These are phyloP conservation scores for Chalcis sispes DNA, from an alignment of 2,888 invertebrate genomes.

Conservation along the genomic window DNA sequence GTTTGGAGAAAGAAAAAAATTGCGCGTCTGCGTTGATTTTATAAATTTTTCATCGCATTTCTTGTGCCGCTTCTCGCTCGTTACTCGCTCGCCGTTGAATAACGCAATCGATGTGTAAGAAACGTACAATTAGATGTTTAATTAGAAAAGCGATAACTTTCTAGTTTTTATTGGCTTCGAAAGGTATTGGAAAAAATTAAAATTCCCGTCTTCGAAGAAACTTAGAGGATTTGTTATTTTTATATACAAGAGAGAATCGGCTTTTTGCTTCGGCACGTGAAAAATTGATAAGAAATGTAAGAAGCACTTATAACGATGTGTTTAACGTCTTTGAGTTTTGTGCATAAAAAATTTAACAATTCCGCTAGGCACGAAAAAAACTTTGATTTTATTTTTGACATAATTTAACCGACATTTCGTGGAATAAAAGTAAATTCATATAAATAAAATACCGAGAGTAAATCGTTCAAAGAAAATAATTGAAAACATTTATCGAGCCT, in stretches of 20 bases:
- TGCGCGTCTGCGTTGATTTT: conserved; percentile 34
- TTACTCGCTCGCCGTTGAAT: conserved; percentile 23
- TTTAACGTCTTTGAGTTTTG: too few relatives aligned
- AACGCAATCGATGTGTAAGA: neutral
- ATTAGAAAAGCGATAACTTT: conserved; percentile 9
- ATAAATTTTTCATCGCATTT: conserved; percentile 51
- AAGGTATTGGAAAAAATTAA: neutral
- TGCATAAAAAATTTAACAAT: too few relatives aligned
- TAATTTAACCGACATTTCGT: too few relatives aligned
- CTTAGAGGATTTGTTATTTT: too few relatives aligned
- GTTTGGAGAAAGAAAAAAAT: conserved; percentile 6
- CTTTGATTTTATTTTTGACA: too few relatives aligned
- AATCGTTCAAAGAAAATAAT: too few relatives aligned
- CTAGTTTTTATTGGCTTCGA: neutral
- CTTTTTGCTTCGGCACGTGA: neutral
- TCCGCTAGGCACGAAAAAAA: too few relatives aligned
- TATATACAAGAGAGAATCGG: neutral
- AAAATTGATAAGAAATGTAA: too few relatives aligned
- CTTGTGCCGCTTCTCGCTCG: conserved; percentile 26
- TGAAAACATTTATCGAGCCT: too few relatives aligned
- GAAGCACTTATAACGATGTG: too few relatives aligned
- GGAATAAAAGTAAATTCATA: too few relatives aligned
- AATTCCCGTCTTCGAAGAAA: neutral
- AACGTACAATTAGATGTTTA: conserved; percentile 36
- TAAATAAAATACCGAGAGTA: too few relatives aligned